Conservation (phyloP, 2,888 invertebrate genomes). For the Zeuzera pyrina region DNA sequence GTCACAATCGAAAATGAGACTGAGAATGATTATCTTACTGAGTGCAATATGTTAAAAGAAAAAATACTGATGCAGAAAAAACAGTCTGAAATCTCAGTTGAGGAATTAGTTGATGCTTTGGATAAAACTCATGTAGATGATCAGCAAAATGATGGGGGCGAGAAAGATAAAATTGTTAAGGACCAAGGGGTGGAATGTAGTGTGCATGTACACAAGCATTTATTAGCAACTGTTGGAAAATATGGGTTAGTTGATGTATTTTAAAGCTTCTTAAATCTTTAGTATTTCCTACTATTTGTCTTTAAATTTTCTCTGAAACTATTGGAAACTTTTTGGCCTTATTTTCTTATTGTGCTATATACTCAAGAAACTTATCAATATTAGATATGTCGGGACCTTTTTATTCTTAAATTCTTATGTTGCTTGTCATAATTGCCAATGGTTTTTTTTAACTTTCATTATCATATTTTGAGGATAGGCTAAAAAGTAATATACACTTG, state of each 20-base stretch:
- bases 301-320: not conserved
- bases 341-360: too few species aligned
- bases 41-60: constrained; percentile 53
- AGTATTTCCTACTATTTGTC: not conserved
- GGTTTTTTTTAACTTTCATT: too few species aligned
- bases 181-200: constrained; percentile 18
- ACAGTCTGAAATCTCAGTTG: constrained; percentile 39
- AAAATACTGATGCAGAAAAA: constrained; percentile 45
- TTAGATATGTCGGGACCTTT: too few species aligned
- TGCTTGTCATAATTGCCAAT: too few species aligned
- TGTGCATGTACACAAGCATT: constrained; percentile 51
- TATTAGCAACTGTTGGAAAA: constrained; percentile 79
- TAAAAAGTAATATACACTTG: too few species aligned
- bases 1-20: constrained; percentile 29
- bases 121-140: constrained; percentile 44
- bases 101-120: constrained; percentile 46
- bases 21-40: constrained; percentile 43
- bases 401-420: too few species aligned
- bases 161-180: constrained; percentile 2
- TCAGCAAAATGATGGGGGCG: constrained; percentile 9
- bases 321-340: too few species aligned
- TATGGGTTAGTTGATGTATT: constrained; percentile 75
- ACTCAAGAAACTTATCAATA: too few species aligned
- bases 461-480: too few species aligned
- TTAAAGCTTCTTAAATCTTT: too few species aligned